Evolutionary conservation across 2,888 invertebrate species (phyloP).

Genomic region (Chalcis sispes): DNA sequence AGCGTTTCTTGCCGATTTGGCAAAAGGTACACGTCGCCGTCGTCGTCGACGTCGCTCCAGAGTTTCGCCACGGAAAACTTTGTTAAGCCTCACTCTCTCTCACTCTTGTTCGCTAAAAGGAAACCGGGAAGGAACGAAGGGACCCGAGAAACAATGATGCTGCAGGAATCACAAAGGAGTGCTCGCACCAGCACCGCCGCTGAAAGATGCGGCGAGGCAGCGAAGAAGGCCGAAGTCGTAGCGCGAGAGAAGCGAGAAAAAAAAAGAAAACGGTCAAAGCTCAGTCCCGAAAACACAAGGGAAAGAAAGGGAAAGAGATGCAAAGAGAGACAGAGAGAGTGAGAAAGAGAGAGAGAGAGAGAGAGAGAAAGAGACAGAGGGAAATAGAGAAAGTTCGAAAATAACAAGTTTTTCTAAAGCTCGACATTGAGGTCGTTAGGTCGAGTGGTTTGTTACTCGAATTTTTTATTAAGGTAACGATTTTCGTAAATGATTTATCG

Average conservation of each 20-base stretch:
- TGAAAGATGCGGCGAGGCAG: background rate
- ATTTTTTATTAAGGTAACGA: no score
- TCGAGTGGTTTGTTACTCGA: no score
- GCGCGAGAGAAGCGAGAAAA: conserved; percentile 1
- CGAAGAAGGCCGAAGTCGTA: background rate
- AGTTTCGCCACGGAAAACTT: conserved; percentile 56
- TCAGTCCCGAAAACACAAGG: background rate
- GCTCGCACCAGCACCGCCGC: background rate
- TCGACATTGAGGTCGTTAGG: no score
- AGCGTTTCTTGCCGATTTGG: conserved; percentile 55
- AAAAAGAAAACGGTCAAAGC: no score
- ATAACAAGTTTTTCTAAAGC: no score
- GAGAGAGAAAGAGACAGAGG: background rate
- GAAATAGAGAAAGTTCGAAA: conserved; percentile 24
- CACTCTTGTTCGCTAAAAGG: conserved; percentile 42
- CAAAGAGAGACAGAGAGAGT: background rate
- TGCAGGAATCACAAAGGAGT: conserved; percentile 52
- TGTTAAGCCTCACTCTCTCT: conserved; percentile 52
- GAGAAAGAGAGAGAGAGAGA: background rate
- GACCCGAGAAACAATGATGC: conserved; percentile 54
- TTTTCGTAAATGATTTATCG: no score
- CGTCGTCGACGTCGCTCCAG: conserved; percentile 33
- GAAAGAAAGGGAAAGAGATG: no score
- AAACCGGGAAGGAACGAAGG: conserved; percentile 39
- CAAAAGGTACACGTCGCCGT: conserved; percentile 56